Evolutionary conservation across 2,888 invertebrate genomes (phyloP).

Genomic region (Rhagonycha lutea): DNA sequence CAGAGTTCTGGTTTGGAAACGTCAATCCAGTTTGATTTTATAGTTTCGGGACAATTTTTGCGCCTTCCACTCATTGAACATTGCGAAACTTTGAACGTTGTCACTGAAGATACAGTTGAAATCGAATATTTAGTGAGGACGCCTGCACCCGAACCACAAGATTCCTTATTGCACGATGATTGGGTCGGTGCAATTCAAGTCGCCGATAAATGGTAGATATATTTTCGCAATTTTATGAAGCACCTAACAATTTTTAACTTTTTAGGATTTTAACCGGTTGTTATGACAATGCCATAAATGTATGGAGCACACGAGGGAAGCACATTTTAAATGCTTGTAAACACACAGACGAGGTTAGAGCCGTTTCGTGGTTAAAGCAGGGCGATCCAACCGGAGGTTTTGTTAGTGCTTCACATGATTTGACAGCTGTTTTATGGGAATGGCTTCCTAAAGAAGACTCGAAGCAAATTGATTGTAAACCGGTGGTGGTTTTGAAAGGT

Average conservation of each 20-base stretch:
- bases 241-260: slow-evolving; percentile 27
- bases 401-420: slow-evolving; percentile 87
- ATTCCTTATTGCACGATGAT: slow-evolving; percentile 93
- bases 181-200: slow-evolving; percentile 92
- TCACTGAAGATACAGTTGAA: slow-evolving; percentile 83
- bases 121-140: slow-evolving; percentile 91
- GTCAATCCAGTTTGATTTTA: slow-evolving; percentile 81
- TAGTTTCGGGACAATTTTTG: slow-evolving; percentile 83
- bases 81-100: slow-evolving; percentile 73
- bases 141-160: slow-evolving; percentile 90
- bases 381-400: slow-evolving; percentile 58
- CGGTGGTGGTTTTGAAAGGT: slow-evolving; percentile 81
- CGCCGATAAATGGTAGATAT: slow-evolving; percentile 66
- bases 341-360: slow-evolving; percentile 86
- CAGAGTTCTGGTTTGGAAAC: slow-evolving; percentile 57
- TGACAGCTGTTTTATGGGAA: slow-evolving; percentile 88
- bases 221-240: slow-evolving; percentile 10
- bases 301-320: slow-evolving; percentile 87
- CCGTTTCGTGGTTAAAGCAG: slow-evolving; percentile 82
- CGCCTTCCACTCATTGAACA: slow-evolving; percentile 73
- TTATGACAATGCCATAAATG: slow-evolving; percentile 89
- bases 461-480: slow-evolving; percentile 61
- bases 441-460: slow-evolving; percentile 77
- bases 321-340: slow-evolving; percentile 83
- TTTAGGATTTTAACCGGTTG: slow-evolving; percentile 86